These are phyloP conservation scores for Pycnonotus jocosus DNA, from an alignment of 2,113 vertebrate species.

Conservation along the genomic window DNA sequence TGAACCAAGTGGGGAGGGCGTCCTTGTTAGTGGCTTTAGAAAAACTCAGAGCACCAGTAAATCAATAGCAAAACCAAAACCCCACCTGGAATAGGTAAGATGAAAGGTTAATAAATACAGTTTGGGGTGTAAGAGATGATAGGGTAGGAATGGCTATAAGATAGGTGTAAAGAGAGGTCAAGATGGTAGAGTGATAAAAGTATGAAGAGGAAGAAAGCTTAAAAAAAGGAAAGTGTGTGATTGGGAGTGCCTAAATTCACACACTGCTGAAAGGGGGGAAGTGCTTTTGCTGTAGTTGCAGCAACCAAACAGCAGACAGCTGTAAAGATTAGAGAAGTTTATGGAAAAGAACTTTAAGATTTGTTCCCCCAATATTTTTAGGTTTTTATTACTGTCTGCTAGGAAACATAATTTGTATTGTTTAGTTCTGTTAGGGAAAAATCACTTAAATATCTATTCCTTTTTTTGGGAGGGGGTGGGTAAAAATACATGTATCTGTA, in stretches of 20 bases:
- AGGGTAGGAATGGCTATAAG: background rate
- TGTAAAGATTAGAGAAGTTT: background rate
- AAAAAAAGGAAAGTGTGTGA: background rate
- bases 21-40: background rate
- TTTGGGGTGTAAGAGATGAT: background rate
- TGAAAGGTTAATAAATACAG: background rate
- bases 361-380: background rate
- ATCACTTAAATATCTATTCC: background rate
- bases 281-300: background rate
- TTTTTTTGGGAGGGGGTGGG: background rate
- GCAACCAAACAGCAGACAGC: background rate
- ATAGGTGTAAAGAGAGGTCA: background rate
- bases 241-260: background rate
- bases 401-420: background rate
- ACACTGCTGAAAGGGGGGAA: background rate
- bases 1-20: background rate
- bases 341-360: background rate
- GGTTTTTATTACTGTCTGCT: background rate
- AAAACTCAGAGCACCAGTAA: background rate
- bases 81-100: background rate
- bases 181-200: background rate
- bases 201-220: background rate
- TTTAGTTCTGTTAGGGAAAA: background rate
- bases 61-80: background rate
- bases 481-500: fast-evolving